A percentile compares a stretch with the other conserved stretches of the same genome.
Conservation (phyloP, 2,888 invertebrate genomes). For the Orthosia incerta region DNA sequence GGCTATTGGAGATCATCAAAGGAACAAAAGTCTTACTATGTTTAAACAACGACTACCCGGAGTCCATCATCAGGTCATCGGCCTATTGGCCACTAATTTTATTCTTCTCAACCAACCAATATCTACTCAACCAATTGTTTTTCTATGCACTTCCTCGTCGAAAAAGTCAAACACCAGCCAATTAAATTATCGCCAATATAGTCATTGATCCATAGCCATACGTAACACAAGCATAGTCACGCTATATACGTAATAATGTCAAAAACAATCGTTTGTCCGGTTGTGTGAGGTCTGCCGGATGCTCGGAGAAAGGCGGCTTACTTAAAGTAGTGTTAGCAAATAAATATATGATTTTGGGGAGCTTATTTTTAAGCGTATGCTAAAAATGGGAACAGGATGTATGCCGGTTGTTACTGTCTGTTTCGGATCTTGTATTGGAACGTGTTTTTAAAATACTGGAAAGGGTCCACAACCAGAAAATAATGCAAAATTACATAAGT, state of each 20-base stretch:
- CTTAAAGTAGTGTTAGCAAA: conserved; percentile 61
- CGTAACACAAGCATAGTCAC: conserved; percentile 14
- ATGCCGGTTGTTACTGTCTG: too few relatives aligned
- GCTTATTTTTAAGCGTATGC: neutral
- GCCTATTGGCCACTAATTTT: neutral
- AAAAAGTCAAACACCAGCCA: conserved; percentile 6
- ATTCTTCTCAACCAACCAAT: neutral
- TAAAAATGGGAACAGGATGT: neutral
- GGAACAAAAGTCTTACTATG: neutral
- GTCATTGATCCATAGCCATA: conserved; percentile 23
- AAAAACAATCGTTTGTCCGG: conserved; percentile 66
- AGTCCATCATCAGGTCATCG: neutral
- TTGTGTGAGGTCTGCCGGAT: conserved; percentile 73
- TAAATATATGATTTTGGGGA: neutral
- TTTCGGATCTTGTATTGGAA: too few relatives aligned
- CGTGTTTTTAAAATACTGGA: too few relatives aligned
- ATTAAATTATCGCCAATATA: conserved; percentile 13
- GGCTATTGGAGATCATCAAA: too few relatives aligned
- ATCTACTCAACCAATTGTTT: conserved; percentile 20
- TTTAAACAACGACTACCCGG: neutral
- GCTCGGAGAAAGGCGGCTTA: conserved; percentile 79
- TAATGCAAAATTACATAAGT: too few relatives aligned
- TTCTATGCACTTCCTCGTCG: neutral
- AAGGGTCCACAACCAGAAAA: too few relatives aligned
- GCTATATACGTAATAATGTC: conserved; percentile 51